Conservation (phyloP, 92 coral and sea anemone genomes). For the Isaurus tuberculatus region DNA sequence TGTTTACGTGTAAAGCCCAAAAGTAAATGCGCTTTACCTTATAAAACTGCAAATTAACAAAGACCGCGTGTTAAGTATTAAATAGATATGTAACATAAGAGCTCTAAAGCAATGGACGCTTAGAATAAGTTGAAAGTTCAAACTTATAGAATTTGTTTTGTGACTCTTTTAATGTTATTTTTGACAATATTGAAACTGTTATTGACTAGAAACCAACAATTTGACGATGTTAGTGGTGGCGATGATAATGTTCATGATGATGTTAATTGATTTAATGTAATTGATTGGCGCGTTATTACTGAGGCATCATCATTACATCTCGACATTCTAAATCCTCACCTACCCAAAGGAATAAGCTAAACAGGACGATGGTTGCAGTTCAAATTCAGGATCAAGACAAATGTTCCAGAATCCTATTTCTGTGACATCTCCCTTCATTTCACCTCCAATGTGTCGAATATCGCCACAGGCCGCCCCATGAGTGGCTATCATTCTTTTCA, state of each 20-base stretch:
- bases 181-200: too few species aligned
- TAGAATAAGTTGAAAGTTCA: too few species aligned
- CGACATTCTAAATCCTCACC: not conserved
- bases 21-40: too few species aligned
- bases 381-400: slow-evolving; percentile 34
- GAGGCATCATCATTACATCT: not conserved
- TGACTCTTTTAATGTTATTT: too few species aligned
- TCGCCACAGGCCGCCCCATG: slow-evolving; percentile 51
- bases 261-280: not conserved
- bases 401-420: slow-evolving; percentile 44
- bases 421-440: slow-evolving; percentile 27
- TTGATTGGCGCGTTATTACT: not conserved
- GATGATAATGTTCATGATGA: not conserved
- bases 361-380: slow-evolving; percentile 20
- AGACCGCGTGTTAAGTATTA: too few species aligned
- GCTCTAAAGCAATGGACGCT: too few species aligned
- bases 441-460: slow-evolving; percentile 30
- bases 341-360: slow-evolving; percentile 42
- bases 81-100: too few species aligned
- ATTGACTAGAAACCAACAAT: too few species aligned
- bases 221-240: too few species aligned
- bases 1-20: too few species aligned
- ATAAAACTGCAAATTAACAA: too few species aligned
- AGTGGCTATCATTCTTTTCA: slow-evolving; percentile 39
- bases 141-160: too few species aligned